A percentile compares a stretch with the other conserved stretches of the same genome.
phyloP scores from a whole-genome alignment of 1,140 invertebrate genomes.

The Heliothis subflexa region DNA sequence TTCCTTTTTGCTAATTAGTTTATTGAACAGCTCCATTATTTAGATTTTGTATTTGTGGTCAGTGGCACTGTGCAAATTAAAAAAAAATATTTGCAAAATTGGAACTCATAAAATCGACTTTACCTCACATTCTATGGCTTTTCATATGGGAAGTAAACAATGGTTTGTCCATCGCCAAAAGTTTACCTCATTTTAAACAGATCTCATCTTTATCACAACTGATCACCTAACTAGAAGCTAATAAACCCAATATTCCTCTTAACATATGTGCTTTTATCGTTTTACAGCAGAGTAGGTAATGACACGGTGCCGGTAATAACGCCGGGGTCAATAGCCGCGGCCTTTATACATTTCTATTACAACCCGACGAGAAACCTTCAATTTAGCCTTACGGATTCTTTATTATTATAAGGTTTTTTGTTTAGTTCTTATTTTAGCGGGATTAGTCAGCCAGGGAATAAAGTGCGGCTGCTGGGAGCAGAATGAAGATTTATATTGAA shows the following conservation, averaged over 20 bases:
- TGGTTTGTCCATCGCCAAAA: too few species aligned
- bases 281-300: neutral
- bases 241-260: slow-evolving; percentile 1
- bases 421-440: slow-evolving; percentile 28
- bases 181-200: too few species aligned
- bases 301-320: slow-evolving; percentile 17
- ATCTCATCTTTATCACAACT: too few species aligned
- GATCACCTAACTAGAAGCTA: neutral
- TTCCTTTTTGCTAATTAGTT: too few species aligned
- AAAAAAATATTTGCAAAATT: too few species aligned
- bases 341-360: slow-evolving; percentile 29
- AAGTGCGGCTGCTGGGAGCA: neutral
- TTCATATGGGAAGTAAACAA: too few species aligned
- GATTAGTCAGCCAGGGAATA: neutral
- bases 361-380: slow-evolving; percentile 24
- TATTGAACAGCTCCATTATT: too few species aligned
- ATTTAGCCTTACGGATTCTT: slow-evolving; percentile 36
- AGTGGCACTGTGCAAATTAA: too few species aligned
- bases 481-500: neutral
- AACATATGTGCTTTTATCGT: slow-evolving; percentile 14
- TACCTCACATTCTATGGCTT: too few species aligned
- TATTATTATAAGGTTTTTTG: slow-evolving; percentile 13
- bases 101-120: too few species aligned
- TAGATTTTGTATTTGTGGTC: too few species aligned
- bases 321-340: slow-evolving; percentile 25